Percentiles rank a stretch among this genome's conserved stretches.
These are phyloP conservation scores for Phoronis australis DNA, from an alignment of 2,888 invertebrate species.

Conservation along the genomic window DNA sequence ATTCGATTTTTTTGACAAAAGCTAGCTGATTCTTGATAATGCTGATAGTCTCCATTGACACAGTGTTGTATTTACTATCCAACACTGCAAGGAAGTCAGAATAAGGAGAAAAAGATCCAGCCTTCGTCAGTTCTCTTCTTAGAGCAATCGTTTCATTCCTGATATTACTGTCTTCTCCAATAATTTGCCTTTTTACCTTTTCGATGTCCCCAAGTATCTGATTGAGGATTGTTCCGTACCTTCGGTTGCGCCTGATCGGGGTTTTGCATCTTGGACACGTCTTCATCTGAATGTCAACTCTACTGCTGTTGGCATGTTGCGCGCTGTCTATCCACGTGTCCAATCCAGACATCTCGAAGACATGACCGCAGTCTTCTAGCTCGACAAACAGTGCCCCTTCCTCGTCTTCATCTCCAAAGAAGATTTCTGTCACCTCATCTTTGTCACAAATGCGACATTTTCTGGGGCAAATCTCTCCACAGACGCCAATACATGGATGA, in stretches of 20 bases:
- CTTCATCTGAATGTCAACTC: constrained; percentile 28
- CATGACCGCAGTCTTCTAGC: constrained; percentile 41
- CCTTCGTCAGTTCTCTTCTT: too few species aligned
- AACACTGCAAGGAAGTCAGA: too few species aligned
- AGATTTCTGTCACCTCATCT: constrained; percentile 39
- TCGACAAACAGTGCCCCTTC: constrained; percentile 54
- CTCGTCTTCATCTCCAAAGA: constrained; percentile 58
- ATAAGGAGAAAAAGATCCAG: too few species aligned
- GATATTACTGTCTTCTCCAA: constrained; percentile 13
- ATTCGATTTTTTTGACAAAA: too few species aligned
- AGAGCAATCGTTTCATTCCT: too few species aligned
- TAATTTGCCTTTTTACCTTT: constrained; percentile 30
- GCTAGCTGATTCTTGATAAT: too few species aligned
- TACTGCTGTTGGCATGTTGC: constrained; percentile 4
- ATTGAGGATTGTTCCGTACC: constrained; percentile 59
- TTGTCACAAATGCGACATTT: constrained; percentile 60
- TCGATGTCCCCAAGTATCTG: constrained; percentile 48
- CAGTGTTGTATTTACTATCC: too few species aligned
- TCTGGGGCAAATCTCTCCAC: constrained; percentile 67
- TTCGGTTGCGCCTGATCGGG: constrained; percentile 58
- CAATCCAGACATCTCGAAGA: constrained; percentile 48
- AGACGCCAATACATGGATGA: constrained; percentile 64
- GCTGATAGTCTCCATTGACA: too few species aligned
- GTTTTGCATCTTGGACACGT: constrained; percentile 61
- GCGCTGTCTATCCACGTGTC: constrained; percentile 42